Conservation (phyloP, 2,797 vertebrate species). For the Ceryle rudis region DNA sequence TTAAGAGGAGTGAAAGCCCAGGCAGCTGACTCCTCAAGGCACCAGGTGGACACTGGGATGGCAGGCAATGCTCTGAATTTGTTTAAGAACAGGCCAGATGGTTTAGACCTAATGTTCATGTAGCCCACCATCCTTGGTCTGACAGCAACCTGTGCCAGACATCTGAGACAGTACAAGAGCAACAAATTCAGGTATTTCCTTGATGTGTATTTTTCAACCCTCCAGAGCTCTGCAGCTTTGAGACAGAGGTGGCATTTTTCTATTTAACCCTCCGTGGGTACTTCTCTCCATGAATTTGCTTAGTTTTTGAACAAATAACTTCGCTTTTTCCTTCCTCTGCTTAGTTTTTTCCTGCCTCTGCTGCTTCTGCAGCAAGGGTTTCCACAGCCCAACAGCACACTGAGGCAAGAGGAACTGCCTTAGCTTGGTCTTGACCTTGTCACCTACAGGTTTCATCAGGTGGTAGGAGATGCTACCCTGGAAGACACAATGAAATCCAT, state of each 20-base stretch:
- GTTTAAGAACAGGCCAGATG: neutral
- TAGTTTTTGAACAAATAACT: neutral
- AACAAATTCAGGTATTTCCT: neutral
- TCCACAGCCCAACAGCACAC: neutral
- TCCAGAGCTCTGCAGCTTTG: neutral
- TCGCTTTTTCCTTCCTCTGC: no score
- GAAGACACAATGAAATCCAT: neutral
- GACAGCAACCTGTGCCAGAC: neutral
- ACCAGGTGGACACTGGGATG: neutral
- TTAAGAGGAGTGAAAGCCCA: neutral
- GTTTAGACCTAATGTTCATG: neutral
- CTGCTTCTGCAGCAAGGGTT: neutral
- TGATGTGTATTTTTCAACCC: neutral
- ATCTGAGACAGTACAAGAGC: neutral
- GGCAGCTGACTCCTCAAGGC: neutral
- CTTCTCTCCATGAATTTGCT: neutral
- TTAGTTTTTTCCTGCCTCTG: neutral
- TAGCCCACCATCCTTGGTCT: neutral
- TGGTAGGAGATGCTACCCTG: neutral
- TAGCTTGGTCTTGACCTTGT: neutral
- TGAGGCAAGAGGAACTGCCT: neutral
- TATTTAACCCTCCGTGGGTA: neutral
- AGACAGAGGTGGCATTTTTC: neutral
- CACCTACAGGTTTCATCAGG: neutral
- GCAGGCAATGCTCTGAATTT: neutral